Evolutionary conservation across 2,888 invertebrate species (phyloP), one percentile per base, ranked within the genome.

Genomic region (Zhuqinia jingwanae): DNA sequence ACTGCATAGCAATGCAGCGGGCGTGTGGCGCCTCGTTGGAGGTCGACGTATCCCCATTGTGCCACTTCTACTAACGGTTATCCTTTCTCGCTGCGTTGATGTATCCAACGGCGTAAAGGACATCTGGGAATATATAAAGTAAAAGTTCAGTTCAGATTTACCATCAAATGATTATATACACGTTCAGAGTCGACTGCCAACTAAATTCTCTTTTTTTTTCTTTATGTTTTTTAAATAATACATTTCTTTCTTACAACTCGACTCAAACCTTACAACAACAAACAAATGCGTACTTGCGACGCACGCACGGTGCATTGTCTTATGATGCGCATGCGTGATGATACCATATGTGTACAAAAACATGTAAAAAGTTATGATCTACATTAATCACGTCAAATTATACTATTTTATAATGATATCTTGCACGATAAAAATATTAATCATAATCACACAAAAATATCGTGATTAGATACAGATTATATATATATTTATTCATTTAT

Each of bases 41-140:
- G 94, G 94, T 87, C 94, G 92, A 87, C 94, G 92, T 79, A 92
- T 92, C 83, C 93, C 93, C 89, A 93, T 92, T 53, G 92, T 92
- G 65, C 92, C 92, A 91, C 93, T 93, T 87, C 94, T 92, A 75
- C 93, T 94, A 78, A 94, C 93, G 73, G 87, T 90, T 75, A 90
- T 90, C 88, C 89, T 89, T 84, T 90, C 91, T 77, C 91, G 86
- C 81, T 90, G 90, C 79, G 90, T 90, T 79, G 90, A 90, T 56
- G 89, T 90, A 77, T 90, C 91, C 89, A 91, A 88, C 79, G 91
- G 91, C 78, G 89, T 89, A 89, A 90, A 91, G 83, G 91, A 87
- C 87, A 91, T 89, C 91, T 91, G 70, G n/a, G n/a, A n/a, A n/a
- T n/a, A 36, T 45, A 30, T 1, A 53, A 60, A 79, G 10, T 53